Conservation (phyloP, 2,113 vertebrate genomes). For the Podocnemis expansa region DNA sequence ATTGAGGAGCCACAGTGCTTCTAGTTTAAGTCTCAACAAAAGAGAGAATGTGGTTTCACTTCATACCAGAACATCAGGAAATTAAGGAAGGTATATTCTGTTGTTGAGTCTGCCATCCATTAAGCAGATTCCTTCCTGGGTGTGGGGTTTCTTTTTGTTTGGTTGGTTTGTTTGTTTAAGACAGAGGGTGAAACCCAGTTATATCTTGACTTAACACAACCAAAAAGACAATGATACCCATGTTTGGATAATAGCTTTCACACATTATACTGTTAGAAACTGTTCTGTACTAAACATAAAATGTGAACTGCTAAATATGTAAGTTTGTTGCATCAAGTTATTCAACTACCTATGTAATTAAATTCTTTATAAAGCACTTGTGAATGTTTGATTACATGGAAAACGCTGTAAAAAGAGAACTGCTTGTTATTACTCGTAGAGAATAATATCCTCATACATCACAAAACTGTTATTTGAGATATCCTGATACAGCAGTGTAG, state of each 20-base stretch:
- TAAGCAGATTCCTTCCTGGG: background rate
- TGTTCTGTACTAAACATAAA: conserved; percentile 21
- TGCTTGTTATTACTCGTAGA: conserved; percentile 20
- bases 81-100: background rate
- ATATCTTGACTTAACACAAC: background rate
- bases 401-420: conserved; percentile 47
- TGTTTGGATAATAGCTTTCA: conserved; percentile 8
- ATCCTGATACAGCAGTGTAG: conserved; percentile 26
- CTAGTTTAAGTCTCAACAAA: background rate
- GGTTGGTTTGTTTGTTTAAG: background rate
- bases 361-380: conserved; percentile 43
- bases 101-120: background rate
- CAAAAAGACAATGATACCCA: background rate
- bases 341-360: conserved; percentile 46
- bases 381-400: conserved; percentile 59
- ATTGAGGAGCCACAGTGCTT: conserved; percentile 22
- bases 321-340: conserved; percentile 21
- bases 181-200: background rate
- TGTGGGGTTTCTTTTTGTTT: no score
- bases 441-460: conserved; percentile 36
- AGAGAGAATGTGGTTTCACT: conserved; percentile 1
- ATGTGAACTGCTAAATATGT: conserved; percentile 23
- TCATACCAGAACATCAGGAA: background rate
- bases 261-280: background rate
- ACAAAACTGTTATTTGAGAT: conserved; percentile 54